Percentiles rank a stretch among this genome's conserved stretches.
phyloP scores from a whole-genome alignment of 2,888 invertebrate genomes.

The Daptonema setosum region DNA sequence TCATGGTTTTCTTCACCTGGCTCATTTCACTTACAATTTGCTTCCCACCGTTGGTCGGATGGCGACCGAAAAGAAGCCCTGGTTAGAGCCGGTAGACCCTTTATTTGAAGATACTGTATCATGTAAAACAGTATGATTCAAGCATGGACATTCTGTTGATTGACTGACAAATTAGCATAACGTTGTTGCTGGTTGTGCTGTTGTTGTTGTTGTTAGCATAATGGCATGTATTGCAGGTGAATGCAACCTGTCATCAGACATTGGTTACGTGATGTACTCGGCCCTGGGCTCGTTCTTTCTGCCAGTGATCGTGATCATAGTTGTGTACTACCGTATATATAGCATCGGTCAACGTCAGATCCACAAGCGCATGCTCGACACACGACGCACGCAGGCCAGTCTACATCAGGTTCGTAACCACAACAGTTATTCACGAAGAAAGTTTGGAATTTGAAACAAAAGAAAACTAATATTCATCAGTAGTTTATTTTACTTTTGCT shows the following conservation, averaged over 20 bases:
- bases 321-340: constrained; percentile 25
- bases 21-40: constrained; percentile 22
- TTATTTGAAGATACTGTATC: background rate
- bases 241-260: constrained; percentile 51
- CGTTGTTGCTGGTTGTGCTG: background rate
- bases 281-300: constrained; percentile 96
- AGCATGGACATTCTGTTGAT: background rate
- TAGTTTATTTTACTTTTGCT: too few species aligned
- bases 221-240: constrained; percentile 7
- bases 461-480: too few species aligned
- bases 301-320: constrained; percentile 49
- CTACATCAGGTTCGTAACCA: background rate
- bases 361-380: constrained; percentile 21
- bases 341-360: constrained; percentile 22
- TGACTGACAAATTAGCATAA: background rate
- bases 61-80: constrained; percentile 16
- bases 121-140: background rate
- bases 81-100: constrained; percentile 15
- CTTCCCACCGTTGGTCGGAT: constrained; percentile 24
- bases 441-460: too few species aligned
- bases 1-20: constrained; percentile 14
- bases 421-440: too few species aligned
- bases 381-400: constrained; percentile 12
- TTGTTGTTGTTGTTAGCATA: constrained; percentile 3
- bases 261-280: constrained; percentile 49